Conservation (phyloP, 2,797 vertebrate genomes). For the Enoplosus armatus region DNA sequence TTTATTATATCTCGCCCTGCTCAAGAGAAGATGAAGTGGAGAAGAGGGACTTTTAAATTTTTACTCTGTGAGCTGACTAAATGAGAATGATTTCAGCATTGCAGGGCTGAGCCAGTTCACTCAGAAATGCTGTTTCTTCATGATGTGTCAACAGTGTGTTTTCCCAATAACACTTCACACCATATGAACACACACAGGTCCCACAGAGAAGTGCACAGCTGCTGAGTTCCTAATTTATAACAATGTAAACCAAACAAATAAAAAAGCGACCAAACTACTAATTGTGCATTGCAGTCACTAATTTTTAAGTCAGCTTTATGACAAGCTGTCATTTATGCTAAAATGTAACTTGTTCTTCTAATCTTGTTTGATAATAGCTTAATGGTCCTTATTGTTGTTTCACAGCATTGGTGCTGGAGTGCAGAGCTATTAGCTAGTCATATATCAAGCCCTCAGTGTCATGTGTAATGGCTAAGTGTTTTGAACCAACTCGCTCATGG, state of each 20-base stretch:
- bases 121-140: slow-evolving; percentile 37
- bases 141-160: slow-evolving; percentile 44
- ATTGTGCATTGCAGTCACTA: slow-evolving; percentile 11
- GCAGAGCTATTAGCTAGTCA: slow-evolving; percentile 55
- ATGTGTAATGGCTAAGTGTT: slow-evolving; percentile 70
- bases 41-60: slow-evolving; percentile 7
- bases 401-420: slow-evolving; percentile 30
- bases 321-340: slow-evolving; percentile 42
- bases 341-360: slow-evolving; percentile 36
- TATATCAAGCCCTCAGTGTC: slow-evolving; percentile 71
- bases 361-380: slow-evolving; percentile 57
- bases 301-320: slow-evolving; percentile 27
- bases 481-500: slow-evolving; percentile 63
- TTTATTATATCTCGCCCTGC: slow-evolving; percentile 46
- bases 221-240: slow-evolving; percentile 8
- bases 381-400: slow-evolving; percentile 57
- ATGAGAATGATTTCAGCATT: slow-evolving; percentile 5
- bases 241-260: slow-evolving; percentile 22
- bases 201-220: neutral
- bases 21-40: slow-evolving; percentile 11
- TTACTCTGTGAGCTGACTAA: slow-evolving; percentile 19
- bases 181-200: slow-evolving; percentile 21
- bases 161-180: slow-evolving; percentile 30
- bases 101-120: slow-evolving; percentile 6
- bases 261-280: slow-evolving; percentile 10